phyloP scores from a whole-genome alignment of 2,888 invertebrate species.

The Tortrix viridana region DNA sequence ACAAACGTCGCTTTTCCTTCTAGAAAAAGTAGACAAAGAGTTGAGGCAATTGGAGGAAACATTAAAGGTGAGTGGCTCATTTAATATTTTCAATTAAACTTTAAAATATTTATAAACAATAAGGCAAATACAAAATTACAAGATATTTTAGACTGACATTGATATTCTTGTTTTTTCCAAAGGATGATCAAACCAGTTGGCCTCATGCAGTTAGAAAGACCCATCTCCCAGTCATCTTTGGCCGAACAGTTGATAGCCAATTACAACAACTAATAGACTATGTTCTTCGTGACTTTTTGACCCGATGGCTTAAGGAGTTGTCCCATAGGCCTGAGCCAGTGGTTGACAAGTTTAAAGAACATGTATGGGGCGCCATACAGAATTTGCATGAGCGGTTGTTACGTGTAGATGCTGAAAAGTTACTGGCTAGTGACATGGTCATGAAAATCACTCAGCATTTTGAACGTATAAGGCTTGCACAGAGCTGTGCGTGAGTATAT shows the following conservation, averaged over 20 bases:
- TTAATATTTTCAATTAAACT: too few relatives aligned
- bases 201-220: constrained; percentile 68
- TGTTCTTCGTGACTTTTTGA: constrained; percentile 90
- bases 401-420: constrained; percentile 91
- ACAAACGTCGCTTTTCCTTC: constrained; percentile 83
- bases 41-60: constrained; percentile 84
- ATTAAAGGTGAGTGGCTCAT: constrained; percentile 77
- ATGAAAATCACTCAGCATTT: constrained; percentile 92
- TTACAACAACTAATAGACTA: constrained; percentile 93
- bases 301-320: constrained; percentile 89
- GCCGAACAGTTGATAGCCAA: constrained; percentile 92
- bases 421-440: constrained; percentile 93
- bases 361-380: constrained; percentile 92
- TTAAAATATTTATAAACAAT: too few relatives aligned
- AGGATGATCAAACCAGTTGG: constrained; percentile 77
- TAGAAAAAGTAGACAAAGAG: constrained; percentile 86
- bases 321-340: constrained; percentile 87
- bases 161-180: constrained; percentile 33
- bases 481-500: constrained; percentile 88
- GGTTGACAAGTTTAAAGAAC: constrained; percentile 88
- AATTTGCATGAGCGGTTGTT: constrained; percentile 88
- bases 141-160: not conserved
- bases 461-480: constrained; percentile 91
- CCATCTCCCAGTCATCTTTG: constrained; percentile 91
- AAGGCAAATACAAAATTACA: too few relatives aligned